Evolutionary conservation across 2,797 vertebrate genomes (phyloP).

Genomic region (Ambastaia sidthimunki): DNA sequence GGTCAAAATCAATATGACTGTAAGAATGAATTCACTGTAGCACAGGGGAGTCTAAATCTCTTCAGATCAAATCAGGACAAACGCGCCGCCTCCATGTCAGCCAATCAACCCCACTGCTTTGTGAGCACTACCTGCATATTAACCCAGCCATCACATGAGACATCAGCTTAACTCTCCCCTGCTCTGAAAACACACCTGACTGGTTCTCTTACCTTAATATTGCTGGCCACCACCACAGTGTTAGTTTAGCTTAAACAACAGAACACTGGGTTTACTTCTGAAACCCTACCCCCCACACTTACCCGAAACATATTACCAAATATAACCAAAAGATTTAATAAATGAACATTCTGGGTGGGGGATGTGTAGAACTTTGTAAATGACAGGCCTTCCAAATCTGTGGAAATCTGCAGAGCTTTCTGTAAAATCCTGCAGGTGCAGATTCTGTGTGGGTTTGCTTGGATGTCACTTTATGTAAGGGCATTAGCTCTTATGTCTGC

Average conservation of each 20-base stretch:
- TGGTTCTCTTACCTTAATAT: slow-evolving; percentile 36
- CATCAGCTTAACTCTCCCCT: not conserved
- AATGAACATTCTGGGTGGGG: not conserved
- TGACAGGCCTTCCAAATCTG: not conserved
- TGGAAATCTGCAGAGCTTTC: not conserved
- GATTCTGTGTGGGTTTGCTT: slow-evolving; percentile 17
- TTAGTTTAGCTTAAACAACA: slow-evolving; percentile 38
- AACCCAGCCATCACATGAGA: slow-evolving; percentile 18
- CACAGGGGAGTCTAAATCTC: not conserved
- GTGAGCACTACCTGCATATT: slow-evolving; percentile 17
- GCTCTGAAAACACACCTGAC: slow-evolving; percentile 37
- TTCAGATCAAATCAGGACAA: not conserved
- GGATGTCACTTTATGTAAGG: slow-evolving; percentile 43
- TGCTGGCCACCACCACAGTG: slow-evolving; percentile 24
- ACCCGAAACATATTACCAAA: slow-evolving; percentile 1
- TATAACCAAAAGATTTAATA: not conserved
- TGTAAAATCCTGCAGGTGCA: no score
- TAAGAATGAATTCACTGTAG: not conserved
- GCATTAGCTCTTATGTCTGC: slow-evolving; percentile 34
- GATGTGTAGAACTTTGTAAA: not conserved
- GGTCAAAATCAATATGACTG: slow-evolving; percentile 16
- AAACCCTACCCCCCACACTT: not conserved
- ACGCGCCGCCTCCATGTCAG: not conserved
- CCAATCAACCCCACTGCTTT: slow-evolving; percentile 6
- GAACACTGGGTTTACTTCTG: slow-evolving; percentile 16